phyloP scores from a whole-genome alignment of 2,113 vertebrate species.

The Nymphicus hollandicus region DNA sequence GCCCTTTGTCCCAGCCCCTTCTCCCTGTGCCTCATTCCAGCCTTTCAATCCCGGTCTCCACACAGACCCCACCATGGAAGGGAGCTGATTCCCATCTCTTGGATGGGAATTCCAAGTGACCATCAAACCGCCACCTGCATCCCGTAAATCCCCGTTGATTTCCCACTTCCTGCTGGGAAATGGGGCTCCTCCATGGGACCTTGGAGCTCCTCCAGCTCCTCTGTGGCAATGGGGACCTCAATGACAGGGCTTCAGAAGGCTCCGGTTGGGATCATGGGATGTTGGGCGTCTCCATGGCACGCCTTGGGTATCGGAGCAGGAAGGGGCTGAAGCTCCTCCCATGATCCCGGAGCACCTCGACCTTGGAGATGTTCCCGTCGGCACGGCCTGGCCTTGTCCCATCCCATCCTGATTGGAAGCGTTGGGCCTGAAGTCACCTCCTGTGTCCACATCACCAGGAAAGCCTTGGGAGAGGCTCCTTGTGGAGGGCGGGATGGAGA shows the following conservation, averaged over 20 bases:
- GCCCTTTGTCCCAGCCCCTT: neutral
- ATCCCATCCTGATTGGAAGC: fast-evolving
- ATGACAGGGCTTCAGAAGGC: neutral
- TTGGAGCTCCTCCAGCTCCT: neutral
- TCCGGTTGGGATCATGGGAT: neutral
- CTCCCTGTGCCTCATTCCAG: too few species aligned
- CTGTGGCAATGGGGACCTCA: neutral
- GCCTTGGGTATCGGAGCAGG: neutral
- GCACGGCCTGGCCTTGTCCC: fast-evolving
- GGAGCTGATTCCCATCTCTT: too few species aligned
- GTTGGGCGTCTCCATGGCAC: neutral
- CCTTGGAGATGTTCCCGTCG: neutral
- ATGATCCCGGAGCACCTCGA: too few species aligned
- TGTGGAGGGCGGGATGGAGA: too few species aligned
- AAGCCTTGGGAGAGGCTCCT: too few species aligned
- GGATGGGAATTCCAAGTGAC: neutral
- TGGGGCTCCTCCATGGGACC: too few species aligned
- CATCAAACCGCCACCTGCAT: neutral
- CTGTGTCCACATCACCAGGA: too few species aligned
- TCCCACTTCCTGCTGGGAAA: neutral
- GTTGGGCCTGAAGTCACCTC: too few species aligned
- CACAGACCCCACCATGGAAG: neutral
- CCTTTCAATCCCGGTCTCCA: too few species aligned
- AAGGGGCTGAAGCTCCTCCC: too few species aligned
- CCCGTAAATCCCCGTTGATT: neutral